phyloP scores from a whole-genome alignment of 2,888 invertebrate species.

The Podotricha telesiphe region DNA sequence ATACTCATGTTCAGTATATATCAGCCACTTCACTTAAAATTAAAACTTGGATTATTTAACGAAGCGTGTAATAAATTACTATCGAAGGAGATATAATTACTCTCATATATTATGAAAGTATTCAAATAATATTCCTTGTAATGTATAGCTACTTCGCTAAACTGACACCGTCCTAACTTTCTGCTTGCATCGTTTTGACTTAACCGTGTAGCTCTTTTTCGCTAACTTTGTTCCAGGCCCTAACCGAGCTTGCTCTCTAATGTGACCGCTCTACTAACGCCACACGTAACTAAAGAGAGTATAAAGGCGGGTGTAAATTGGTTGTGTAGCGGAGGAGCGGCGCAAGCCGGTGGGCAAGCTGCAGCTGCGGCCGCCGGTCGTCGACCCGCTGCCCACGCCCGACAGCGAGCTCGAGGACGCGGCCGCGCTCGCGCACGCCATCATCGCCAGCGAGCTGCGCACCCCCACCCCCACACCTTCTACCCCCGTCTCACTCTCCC shows the following conservation, averaged over 20 bases:
- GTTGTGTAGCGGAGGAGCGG: slow-evolving; percentile 82
- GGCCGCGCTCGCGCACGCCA: slow-evolving; percentile 73
- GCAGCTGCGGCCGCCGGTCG: slow-evolving; percentile 70
- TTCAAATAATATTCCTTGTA: slow-evolving; percentile 73
- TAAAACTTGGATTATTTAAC: neutral
- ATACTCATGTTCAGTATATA: slow-evolving; percentile 47
- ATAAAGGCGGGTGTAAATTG: slow-evolving; percentile 77
- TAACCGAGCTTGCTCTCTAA: slow-evolving; percentile 84
- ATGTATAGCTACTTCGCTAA: slow-evolving; percentile 62
- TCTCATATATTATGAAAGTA: slow-evolving; percentile 23
- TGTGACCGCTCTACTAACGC: slow-evolving; percentile 84
- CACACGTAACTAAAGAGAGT: slow-evolving; percentile 77
- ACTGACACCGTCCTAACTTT: slow-evolving; percentile 71
- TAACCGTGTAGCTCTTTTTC: slow-evolving; percentile 81
- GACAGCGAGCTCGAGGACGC: slow-evolving; percentile 81
- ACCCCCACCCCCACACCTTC: slow-evolving; percentile 61
- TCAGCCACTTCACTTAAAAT: slow-evolving; percentile 26
- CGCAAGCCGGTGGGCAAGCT: slow-evolving; percentile 75
- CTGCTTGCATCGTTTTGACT: slow-evolving; percentile 77
- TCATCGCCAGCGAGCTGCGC: slow-evolving; percentile 77
- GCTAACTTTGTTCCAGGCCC: slow-evolving; percentile 84
- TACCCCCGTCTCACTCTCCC: slow-evolving; percentile 81
- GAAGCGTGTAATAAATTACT: neutral
- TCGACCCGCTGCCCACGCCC: slow-evolving; percentile 75
- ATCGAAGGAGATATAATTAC: slow-evolving; percentile 4